These are phyloP conservation scores for Euphysa ruthae DNA, from an alignment of 30 jellyfish, hydroid and myxozoan genomes.

Conservation along the genomic window DNA sequence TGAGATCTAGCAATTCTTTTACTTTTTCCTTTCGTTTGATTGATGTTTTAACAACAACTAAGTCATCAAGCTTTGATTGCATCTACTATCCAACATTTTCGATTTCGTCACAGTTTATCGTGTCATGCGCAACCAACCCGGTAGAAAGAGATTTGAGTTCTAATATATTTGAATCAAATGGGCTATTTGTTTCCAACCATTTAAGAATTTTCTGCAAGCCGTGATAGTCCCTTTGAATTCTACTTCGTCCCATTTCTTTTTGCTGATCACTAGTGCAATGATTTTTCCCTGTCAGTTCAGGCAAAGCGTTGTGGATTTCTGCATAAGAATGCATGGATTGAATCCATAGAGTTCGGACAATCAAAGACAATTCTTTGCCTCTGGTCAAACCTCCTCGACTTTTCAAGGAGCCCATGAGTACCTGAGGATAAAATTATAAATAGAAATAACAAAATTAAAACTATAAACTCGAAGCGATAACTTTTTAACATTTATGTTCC, in stretches of 20 bases:
- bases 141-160: constrained; percentile 1
- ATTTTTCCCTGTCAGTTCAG: not conserved
- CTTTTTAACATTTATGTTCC: no score
- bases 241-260: constrained; percentile 11
- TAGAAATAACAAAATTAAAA: no score
- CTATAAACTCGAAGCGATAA: no score
- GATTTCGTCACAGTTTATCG: no score
- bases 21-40: not conserved
- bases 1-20: not conserved
- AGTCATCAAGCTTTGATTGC: not conserved
- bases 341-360: no score
- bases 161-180: not conserved
- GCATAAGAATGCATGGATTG: constrained; percentile 1
- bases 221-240: constrained; percentile 4
- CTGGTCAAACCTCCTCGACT: no score
- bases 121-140: not conserved
- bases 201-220: not conserved
- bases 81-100: no score
- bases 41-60: not conserved
- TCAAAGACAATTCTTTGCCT: no score
- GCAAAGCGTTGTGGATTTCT: not conserved
- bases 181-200: not conserved
- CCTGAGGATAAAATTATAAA: no score
- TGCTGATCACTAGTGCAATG: constrained; percentile 15
- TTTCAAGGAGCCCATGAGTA: no score